Conservation (phyloP, 2,113 vertebrate genomes). For the Paracanthobrama guichenoti region DNA sequence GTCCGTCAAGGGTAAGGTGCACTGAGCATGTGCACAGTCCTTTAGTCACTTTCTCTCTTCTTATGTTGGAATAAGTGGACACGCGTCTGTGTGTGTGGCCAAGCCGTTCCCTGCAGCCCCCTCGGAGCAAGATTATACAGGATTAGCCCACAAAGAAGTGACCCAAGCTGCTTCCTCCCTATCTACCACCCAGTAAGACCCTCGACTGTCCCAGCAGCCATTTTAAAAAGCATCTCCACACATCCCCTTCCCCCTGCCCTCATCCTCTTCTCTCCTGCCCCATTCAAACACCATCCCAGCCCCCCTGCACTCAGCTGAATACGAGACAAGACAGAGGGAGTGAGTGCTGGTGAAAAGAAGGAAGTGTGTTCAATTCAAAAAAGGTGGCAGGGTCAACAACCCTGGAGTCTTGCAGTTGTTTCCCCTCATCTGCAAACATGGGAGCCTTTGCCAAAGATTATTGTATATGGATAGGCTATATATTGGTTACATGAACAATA, state of each 20-base stretch:
- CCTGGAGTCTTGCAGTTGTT: not conserved
- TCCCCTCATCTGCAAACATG: not conserved
- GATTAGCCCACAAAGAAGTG: slow-evolving; percentile 74
- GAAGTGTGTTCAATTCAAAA: slow-evolving; percentile 25
- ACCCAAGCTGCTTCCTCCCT: slow-evolving; percentile 69
- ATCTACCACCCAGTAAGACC: slow-evolving; percentile 43
- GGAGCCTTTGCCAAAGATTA: not conserved
- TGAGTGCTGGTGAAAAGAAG: slow-evolving; percentile 20
- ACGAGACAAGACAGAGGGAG: slow-evolving; percentile 16
- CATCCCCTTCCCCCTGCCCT: slow-evolving; percentile 22
- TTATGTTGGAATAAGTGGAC: slow-evolving; percentile 2
- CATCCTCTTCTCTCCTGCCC: slow-evolving; percentile 14
- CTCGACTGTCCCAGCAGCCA: slow-evolving; percentile 41
- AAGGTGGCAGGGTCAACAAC: slow-evolving; percentile 17
- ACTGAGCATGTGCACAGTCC: slow-evolving; percentile 23
- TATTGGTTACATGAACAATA: not conserved
- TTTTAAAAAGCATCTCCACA: slow-evolving; percentile 50
- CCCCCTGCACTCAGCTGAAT: slow-evolving; percentile 38
- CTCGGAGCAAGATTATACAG: slow-evolving; percentile 73
- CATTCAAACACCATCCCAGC: slow-evolving; percentile 12
- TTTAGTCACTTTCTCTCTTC: slow-evolving; percentile 44
- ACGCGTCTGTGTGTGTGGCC: slow-evolving; percentile 21
- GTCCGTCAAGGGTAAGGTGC: slow-evolving; percentile 42
- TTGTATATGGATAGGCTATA: not conserved
- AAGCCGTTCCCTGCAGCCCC: slow-evolving; percentile 49